These are phyloP conservation scores for Poeciliopsis paucimaculata DNA, from an alignment of 2,797 vertebrate species.

Conservation along the genomic window DNA sequence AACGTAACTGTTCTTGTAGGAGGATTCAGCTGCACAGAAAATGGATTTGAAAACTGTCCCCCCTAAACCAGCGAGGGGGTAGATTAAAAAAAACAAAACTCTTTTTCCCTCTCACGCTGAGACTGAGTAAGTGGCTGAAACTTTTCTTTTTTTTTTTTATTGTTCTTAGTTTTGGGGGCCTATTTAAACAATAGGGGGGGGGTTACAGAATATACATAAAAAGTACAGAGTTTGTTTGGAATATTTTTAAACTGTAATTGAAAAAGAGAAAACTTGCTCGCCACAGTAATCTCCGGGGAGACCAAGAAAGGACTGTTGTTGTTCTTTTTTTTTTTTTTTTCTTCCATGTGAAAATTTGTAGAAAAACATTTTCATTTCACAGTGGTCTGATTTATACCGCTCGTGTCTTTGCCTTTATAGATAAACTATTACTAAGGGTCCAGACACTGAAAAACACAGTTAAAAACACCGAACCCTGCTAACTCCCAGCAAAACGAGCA, in stretches of 20 bases:
- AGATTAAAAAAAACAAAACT: slow-evolving; percentile 1
- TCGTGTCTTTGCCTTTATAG: not conserved
- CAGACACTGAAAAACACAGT: not conserved
- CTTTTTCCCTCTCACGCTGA: slow-evolving; percentile 8
- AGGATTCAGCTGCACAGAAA: slow-evolving; percentile 25
- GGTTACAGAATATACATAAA: not conserved
- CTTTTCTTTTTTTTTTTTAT: slow-evolving; percentile 25
- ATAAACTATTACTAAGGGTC: not conserved
- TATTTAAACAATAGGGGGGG: not conserved
- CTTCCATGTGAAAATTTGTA: not conserved
- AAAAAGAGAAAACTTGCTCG: not conserved
- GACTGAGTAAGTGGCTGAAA: slow-evolving; percentile 64
- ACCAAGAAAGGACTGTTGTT: not conserved
- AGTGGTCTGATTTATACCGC: not conserved
- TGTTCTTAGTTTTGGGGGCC: not conserved
- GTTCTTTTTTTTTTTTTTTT: not conserved
- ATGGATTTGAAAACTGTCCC: slow-evolving; percentile 60
- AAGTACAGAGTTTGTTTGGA: not conserved
- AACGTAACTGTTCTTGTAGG: slow-evolving; percentile 31
- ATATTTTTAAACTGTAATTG: not conserved
- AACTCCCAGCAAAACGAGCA: not conserved
- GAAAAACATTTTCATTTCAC: not conserved
- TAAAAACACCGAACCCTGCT: not conserved
- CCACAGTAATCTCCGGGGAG: not conserved
- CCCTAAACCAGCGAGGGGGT: slow-evolving; percentile 45